Evolutionary conservation across 2,888 invertebrate species (phyloP).

Genomic region (Zootermopsis nevadensis): DNA sequence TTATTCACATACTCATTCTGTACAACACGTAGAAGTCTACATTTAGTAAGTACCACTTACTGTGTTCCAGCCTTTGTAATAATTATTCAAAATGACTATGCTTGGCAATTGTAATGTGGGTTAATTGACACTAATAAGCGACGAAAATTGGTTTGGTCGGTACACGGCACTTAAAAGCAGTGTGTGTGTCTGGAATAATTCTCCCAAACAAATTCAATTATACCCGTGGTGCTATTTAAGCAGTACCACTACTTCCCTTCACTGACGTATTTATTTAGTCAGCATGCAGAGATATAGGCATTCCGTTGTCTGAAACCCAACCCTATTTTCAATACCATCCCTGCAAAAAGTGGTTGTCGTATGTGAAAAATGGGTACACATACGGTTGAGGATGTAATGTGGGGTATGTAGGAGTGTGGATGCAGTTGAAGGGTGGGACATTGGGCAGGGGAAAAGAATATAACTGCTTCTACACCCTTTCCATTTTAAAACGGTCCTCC

Average conservation of each 20-base stretch:
- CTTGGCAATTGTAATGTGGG: not conserved
- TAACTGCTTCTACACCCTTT: constrained; percentile 29
- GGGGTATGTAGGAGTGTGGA: constrained; percentile 19
- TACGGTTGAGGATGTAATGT: constrained; percentile 27
- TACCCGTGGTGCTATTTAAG: constrained; percentile 16
- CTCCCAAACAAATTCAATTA: constrained; percentile 33
- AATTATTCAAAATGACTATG: constrained; percentile 24
- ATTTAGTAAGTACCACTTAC: not conserved
- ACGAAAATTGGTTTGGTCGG: constrained; percentile 26
- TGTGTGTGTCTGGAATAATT: constrained; percentile 13
- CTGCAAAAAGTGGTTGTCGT: constrained; percentile 21
- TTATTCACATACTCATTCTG: not conserved
- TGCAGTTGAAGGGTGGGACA: constrained; percentile 12
- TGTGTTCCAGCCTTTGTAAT: not conserved
- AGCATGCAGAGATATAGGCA: constrained; percentile 35
- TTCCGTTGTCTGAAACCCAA: constrained; percentile 5
- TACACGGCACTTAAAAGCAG: not conserved
- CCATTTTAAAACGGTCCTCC: constrained; percentile 44
- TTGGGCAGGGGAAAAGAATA: not conserved
- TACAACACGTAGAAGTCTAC: not conserved
- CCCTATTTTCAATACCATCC: not conserved
- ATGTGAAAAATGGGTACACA: constrained; percentile 25
- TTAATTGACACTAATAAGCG: not conserved
- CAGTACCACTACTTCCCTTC: not conserved
- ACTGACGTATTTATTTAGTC: constrained; percentile 34